A percentile compares a stretch with the other conserved stretches of the same genome.
Evolutionary conservation across 1,140 invertebrate genomes (phyloP).

Genomic region (Ceratina japonica): DNA sequence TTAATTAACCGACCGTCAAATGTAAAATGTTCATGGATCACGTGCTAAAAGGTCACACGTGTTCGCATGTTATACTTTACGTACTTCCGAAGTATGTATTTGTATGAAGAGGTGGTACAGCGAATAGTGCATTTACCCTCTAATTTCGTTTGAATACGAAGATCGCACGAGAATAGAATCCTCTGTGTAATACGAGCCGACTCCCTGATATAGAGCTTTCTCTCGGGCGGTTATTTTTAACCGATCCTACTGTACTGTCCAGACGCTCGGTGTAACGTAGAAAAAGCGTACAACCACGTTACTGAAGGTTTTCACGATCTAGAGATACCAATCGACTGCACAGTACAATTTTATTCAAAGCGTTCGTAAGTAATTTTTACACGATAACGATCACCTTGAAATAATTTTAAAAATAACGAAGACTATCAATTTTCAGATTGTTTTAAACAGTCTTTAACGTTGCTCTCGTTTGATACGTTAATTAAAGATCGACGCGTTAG

Average conservation of each 20-base stretch:
- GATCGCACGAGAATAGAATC: slow-evolving; percentile 67
- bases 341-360: not conserved
- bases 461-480: not conserved
- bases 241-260: slow-evolving; percentile 33
- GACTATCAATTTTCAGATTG: not conserved
- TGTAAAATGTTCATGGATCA: no score
- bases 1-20: no score
- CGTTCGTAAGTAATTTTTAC: not conserved
- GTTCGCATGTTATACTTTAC: not conserved
- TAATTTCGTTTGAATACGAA: slow-evolving; percentile 28
- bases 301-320: slow-evolving; percentile 27
- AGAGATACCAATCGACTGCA: slow-evolving; percentile 23
- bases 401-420: not conserved
- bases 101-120: not conserved
- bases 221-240: slow-evolving; percentile 71
- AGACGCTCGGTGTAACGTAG: slow-evolving; percentile 38
- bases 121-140: slow-evolving; percentile 26
- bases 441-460: not conserved
- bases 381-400: slow-evolving; percentile 8
- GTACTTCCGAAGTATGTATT: not conserved
- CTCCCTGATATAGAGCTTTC: slow-evolving; percentile 77
- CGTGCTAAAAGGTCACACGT: slow-evolving; percentile 40
- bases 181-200: slow-evolving; percentile 75
- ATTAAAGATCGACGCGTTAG: not conserved
- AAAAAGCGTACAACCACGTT: slow-evolving; percentile 40